These are phyloP conservation scores for Lasiurus borealis DNA, from an alignment of 2,113 vertebrate species.

Conservation along the genomic window DNA sequence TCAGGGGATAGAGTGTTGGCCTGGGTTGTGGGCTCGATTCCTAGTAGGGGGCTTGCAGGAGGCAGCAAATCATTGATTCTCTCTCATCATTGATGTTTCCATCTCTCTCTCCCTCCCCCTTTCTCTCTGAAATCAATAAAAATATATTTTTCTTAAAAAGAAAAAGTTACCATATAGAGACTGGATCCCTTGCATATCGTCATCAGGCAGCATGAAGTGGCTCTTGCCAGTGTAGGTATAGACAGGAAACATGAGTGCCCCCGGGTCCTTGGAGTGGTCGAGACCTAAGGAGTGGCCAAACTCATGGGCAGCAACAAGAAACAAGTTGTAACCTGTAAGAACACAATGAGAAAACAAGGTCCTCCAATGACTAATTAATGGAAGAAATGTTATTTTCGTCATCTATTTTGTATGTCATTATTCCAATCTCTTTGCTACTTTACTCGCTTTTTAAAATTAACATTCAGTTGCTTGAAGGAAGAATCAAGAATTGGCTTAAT, in stretches of 20 bases:
- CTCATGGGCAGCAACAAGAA: slow-evolving; percentile 96
- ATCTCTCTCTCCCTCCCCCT: too few species aligned
- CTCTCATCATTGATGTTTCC: too few species aligned
- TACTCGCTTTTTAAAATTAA: neutral
- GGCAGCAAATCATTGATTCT: too few species aligned
- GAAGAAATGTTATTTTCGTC: neutral
- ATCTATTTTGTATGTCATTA: neutral
- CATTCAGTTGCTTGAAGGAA: neutral
- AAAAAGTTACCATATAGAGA: slow-evolving; percentile 92
- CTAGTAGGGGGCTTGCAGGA: too few species aligned
- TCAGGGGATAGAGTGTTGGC: too few species aligned
- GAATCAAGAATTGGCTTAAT: slow-evolving; percentile 1
- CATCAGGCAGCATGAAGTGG: slow-evolving; percentile 91
- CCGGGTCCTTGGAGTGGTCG: slow-evolving; percentile 93
- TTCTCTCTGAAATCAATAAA: too few species aligned
- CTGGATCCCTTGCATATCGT: slow-evolving; percentile 96
- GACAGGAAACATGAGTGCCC: slow-evolving; percentile 96
- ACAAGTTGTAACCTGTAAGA: slow-evolving; percentile 94
- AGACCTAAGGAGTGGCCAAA: slow-evolving; percentile 97
- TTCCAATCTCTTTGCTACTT: neutral
- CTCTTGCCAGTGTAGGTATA: slow-evolving; percentile 90
- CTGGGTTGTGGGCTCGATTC: too few species aligned
- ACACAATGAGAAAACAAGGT: neutral
- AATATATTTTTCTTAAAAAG: too few species aligned
- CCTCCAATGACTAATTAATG: neutral